These are phyloP conservation scores for Brachionus paranguensis DNA, from an alignment of 1,140 invertebrate species.

Conservation along the genomic window DNA sequence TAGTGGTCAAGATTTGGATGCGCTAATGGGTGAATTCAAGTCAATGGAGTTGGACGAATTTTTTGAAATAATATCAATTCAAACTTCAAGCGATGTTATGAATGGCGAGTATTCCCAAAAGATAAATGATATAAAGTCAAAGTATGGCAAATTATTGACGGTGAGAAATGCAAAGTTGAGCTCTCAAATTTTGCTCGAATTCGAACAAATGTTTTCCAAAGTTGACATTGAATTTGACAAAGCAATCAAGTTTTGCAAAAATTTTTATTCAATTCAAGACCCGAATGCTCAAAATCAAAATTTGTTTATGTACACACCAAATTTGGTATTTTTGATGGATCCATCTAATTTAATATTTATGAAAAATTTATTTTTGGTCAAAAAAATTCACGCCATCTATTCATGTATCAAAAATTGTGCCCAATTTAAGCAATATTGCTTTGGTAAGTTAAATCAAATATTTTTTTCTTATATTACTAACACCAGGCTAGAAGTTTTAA, in stretches of 20 bases:
- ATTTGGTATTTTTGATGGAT: neutral
- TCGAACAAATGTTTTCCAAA: slow-evolving; percentile 3
- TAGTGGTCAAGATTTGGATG: neutral
- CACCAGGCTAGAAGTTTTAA: too few relatives aligned
- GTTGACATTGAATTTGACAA: neutral
- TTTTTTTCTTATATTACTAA: neutral
- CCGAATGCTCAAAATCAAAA: neutral
- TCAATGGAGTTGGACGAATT: neutral
- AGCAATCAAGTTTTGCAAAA: neutral
- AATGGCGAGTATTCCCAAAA: neutral
- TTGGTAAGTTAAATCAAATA: neutral
- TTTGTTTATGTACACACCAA: neutral
- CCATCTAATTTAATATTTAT: neutral
- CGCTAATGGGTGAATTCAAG: neutral
- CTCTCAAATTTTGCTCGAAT: neutral
- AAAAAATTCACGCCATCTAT: slow-evolving; percentile 8
- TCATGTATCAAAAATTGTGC: neutral
- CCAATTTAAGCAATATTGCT: neutral
- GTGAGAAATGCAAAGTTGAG: neutral
- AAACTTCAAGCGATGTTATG: neutral
- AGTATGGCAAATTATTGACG: neutral
- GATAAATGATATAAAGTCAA: slow-evolving; percentile 9
- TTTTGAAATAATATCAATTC: slow-evolving; percentile 3
- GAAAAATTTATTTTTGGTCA: slow-evolving; percentile 24
- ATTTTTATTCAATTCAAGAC: neutral